Percentiles rank a stretch among this genome's conserved stretches.
Conservation (phyloP, 2,113 vertebrate genomes). For the Amazona guildingii region DNA sequence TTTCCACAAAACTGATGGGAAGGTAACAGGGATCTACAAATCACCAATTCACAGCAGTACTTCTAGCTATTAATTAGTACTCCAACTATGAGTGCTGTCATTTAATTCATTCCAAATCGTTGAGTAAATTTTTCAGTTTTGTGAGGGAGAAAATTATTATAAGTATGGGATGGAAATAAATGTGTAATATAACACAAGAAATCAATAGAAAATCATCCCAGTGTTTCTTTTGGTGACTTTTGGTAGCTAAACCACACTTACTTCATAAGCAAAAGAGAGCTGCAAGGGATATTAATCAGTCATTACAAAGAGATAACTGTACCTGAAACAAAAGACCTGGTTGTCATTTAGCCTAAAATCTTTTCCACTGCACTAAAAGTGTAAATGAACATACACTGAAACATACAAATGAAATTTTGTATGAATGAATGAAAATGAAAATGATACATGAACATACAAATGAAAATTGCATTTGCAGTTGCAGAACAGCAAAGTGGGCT, state of each 20-base stretch:
- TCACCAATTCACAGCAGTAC: background rate
- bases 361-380: background rate
- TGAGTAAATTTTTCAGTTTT: background rate
- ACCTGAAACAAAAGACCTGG: background rate
- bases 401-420: background rate
- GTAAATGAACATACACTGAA: background rate
- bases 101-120: background rate
- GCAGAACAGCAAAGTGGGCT: background rate
- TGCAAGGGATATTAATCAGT: background rate
- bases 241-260: background rate
- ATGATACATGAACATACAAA: no score
- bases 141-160: background rate
- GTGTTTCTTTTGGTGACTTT: background rate
- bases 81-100: background rate
- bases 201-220: background rate
- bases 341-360: background rate
- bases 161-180: background rate
- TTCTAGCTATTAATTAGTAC: background rate
- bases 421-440: no score
- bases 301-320: background rate
- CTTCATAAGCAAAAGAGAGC: background rate
- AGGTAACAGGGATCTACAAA: background rate
- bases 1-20: background rate
- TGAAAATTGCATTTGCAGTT: constrained; percentile 15
- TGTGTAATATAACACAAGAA: background rate